Evolutionary conservation across 2,888 invertebrate species (phyloP).

Genomic region (Apeira syringaria): DNA sequence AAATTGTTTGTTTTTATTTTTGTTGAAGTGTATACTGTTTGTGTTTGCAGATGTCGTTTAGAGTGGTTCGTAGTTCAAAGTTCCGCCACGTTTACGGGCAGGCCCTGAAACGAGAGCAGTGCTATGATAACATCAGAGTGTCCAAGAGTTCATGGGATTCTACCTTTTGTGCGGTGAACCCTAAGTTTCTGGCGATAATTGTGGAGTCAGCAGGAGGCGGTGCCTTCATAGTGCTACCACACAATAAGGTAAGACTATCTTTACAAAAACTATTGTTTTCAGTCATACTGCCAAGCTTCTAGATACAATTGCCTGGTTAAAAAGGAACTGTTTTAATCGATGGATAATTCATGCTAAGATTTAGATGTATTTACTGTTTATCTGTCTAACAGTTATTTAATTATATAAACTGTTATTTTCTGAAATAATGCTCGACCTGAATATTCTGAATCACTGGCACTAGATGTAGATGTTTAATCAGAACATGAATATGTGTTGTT

Average conservation of each 20-base stretch:
- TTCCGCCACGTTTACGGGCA: constrained; percentile 98
- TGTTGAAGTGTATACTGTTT: constrained; percentile 64
- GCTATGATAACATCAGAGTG: constrained; percentile 98
- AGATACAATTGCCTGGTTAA: no score
- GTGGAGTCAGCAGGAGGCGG: constrained; percentile 98
- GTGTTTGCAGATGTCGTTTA: constrained; percentile 94
- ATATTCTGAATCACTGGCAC: no score
- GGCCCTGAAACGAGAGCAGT: constrained; percentile 96
- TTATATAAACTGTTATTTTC: no score
- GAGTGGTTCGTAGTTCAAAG: constrained; percentile 98
- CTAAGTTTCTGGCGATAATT: constrained; percentile 98
- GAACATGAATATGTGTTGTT: no score
- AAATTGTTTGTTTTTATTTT: constrained; percentile 61
- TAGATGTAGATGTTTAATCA: no score
- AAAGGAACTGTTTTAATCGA: no score
- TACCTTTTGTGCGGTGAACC: constrained; percentile 99
- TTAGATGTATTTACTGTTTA: no score
- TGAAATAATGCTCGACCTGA: no score
- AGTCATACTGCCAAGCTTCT: no score
- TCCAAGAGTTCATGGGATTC: constrained; percentile 99
- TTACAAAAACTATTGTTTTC: constrained; percentile 24
- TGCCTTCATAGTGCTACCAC: constrained; percentile 96
- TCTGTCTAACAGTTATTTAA: no score
- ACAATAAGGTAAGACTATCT: constrained; percentile 89
- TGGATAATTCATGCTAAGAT: no score